Base-by-base conservation (phyloP, 2,888 invertebrate species). In the Zygaena filipendulae region DNA sequence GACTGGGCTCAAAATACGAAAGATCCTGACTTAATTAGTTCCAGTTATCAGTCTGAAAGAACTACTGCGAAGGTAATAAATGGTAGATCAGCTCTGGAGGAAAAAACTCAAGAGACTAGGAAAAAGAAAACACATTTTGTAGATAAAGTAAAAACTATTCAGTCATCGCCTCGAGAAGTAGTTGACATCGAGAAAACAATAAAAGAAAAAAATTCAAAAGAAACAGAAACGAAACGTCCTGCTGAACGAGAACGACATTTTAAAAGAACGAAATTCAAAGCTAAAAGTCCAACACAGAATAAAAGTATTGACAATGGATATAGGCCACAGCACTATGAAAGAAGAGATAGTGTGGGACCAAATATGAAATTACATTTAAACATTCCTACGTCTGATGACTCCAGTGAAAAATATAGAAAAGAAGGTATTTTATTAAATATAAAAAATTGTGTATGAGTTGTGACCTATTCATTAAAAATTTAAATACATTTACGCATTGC, bases 381-480 rank as follows among this genome's bases (percentile, higher is more conserved):
- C 39, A 81, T 82, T 38, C 82, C 82, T 9, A 84, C 84, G 10
- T 84, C 84, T 16, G 84, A 84, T 47, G 84, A 84, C 49, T 84
- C 84, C 4, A 85, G 84, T 55, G 81, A 81, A 45, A 80, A 81
- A 43, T 80, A 79, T 39, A 61, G 71, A 34, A 74, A 74, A 58
- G 72, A 79, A 44, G 72, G 79, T 74, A 49, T 26, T 27, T 19
- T 19, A 13, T 12, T n/a, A n/a, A n/a, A n/a, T n/a, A n/a, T n/a
- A n/a, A n/a, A n/a, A n/a, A n/a, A n/a, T n/a, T n/a, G n/a, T n/a
- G n/a, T n/a, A n/a, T n/a, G n/a, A n/a, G n/a, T 16, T 16, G 16
- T 6, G 7, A 16, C 7, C 7, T 24, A 21, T 24, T 10, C 6
- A 18, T 24, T 7, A 24, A n/a, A 24, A 13, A 19, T 21, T 19